Evolutionary conservation across 2,888 invertebrate species (phyloP), one percentile per base, ranked within the genome.

Genomic region (Leucophora obtusa): DNA sequence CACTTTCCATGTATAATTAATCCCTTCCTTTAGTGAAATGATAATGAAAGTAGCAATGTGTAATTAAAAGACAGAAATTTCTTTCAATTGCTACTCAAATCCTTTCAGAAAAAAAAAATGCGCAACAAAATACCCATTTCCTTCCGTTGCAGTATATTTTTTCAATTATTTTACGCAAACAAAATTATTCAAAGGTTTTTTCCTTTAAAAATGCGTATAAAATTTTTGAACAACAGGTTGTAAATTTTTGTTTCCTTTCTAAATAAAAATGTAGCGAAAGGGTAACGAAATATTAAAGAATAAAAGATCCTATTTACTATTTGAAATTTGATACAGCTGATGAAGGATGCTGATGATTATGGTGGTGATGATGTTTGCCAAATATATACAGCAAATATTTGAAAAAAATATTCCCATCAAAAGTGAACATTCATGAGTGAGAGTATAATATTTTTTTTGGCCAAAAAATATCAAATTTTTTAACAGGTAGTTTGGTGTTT

Each of bases 291-390:
- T 28, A 24, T 2, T 43, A 60, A 35, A 43, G 5, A 43, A 21
- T 21, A 43, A 10, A 14, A n/a, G 18, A 60, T 38, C 11, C 6
- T 47, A 38, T 65, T 72, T 73, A 53, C 56, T 51, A 43, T 77
- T 47, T 70, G 81, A 59, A 81, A 81, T 77, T 77, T 60, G 70
- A 77, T 77, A 77, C 73, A 60, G 81, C 76, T 72, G 72, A 47
- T 24, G 28, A 77, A 70, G 56, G 76, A 69, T 72, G 72, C 33
- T 24, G 38, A 43, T 18, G n/a, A 17, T 21, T 24, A 15, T 58
- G 62, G 1, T 21, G 21, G 51, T 33, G 24, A 56, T 76, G 53
- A 47, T 72, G 65, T 70, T 73, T 69, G 69, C 59, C 72, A 81
- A 77, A 69, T 53, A 73, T 28, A 54, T 54, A 38, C 35, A 65